Conservation (phyloP, 1,140 invertebrate genomes). For the Arion vulgaris region DNA sequence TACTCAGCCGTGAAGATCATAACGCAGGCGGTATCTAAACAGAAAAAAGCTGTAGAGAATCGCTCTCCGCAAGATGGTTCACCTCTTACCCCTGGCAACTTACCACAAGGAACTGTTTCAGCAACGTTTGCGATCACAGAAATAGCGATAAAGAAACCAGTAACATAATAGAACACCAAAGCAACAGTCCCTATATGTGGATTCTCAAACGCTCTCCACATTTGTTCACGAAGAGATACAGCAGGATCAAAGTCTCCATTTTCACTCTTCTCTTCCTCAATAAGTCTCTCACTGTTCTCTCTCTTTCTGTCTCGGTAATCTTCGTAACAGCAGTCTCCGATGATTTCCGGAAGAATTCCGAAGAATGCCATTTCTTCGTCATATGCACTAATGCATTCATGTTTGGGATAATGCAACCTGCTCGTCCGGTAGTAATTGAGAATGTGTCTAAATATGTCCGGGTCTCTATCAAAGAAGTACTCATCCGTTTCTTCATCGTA, state of each 20-base stretch:
- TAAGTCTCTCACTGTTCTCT: slow-evolving; percentile 96
- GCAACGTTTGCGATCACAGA: slow-evolving; percentile 99
- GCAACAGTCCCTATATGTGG: slow-evolving; percentile 98
- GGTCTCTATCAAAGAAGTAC: slow-evolving; percentile 99
- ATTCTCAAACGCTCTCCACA: slow-evolving; percentile 99
- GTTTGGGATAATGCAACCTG: slow-evolving; percentile 98
- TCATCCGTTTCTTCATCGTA: slow-evolving; percentile 98
- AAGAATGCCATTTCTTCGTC: slow-evolving; percentile 99
- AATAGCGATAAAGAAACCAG: slow-evolving; percentile 99
- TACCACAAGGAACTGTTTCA: slow-evolving; percentile 77
- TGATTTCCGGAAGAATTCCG: slow-evolving; percentile 98
- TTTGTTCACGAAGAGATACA: slow-evolving; percentile 89
- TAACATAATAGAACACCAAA: slow-evolving; percentile 99
- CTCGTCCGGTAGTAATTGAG: slow-evolving; percentile 99
- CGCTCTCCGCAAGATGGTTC: slow-evolving; percentile 95
- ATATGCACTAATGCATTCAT: slow-evolving; percentile 98
- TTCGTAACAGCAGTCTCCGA: slow-evolving; percentile 98
- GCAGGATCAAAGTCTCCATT: slow-evolving; percentile 73
- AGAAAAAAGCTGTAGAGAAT: slow-evolving; percentile 98
- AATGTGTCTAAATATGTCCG: slow-evolving; percentile 98
- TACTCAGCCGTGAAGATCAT: slow-evolving; percentile 99
- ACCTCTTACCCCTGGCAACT: slow-evolving; percentile 80
- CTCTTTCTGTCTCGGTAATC: slow-evolving; percentile 98
- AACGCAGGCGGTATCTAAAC: slow-evolving; percentile 98
- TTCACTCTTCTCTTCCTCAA: slow-evolving; percentile 89